These are phyloP conservation scores for Ylistrum balloti DNA, from an alignment of 1,140 invertebrate species.

Conservation along the genomic window DNA sequence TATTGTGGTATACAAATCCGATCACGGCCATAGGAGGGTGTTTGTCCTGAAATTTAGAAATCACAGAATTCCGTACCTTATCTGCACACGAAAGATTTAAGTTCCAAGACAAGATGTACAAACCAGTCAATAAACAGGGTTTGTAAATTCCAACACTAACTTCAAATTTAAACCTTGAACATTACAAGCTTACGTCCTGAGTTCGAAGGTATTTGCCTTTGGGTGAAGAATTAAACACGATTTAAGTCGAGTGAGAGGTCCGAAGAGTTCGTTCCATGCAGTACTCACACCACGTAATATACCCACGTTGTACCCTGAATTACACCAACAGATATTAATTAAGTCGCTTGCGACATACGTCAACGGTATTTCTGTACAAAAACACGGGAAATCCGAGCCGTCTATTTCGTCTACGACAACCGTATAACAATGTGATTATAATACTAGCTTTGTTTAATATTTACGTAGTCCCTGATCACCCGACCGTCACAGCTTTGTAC, in stretches of 20 bases:
- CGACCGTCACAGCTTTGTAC: neutral
- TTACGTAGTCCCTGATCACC: neutral
- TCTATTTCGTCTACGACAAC: neutral
- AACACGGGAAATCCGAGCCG: slow-evolving; percentile 3
- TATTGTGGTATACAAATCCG: too few relatives aligned
- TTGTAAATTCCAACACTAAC: neutral
- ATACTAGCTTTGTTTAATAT: slow-evolving; percentile 8
- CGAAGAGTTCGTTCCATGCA: too few relatives aligned
- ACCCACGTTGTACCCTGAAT: too few relatives aligned
- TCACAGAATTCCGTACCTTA: too few relatives aligned
- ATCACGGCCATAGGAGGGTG: too few relatives aligned
- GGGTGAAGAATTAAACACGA: too few relatives aligned
- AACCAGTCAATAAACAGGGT: too few relatives aligned
- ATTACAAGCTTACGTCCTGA: neutral
- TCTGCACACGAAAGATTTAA: too few relatives aligned
- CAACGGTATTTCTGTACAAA: neutral
- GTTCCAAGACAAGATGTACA: too few relatives aligned
- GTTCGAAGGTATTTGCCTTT: too few relatives aligned
- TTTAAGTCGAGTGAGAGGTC: too few relatives aligned
- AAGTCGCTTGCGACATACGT: neutral
- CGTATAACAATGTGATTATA: neutral
- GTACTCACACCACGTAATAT: neutral
- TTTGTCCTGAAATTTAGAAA: too few relatives aligned
- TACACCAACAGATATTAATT: slow-evolving; percentile 6
- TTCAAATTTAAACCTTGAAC: neutral